A percentile compares a stretch with the other conserved stretches of the same genome.
Conservation (phyloP, 2,113 vertebrate species). For the Tachysurus vachellii region DNA sequence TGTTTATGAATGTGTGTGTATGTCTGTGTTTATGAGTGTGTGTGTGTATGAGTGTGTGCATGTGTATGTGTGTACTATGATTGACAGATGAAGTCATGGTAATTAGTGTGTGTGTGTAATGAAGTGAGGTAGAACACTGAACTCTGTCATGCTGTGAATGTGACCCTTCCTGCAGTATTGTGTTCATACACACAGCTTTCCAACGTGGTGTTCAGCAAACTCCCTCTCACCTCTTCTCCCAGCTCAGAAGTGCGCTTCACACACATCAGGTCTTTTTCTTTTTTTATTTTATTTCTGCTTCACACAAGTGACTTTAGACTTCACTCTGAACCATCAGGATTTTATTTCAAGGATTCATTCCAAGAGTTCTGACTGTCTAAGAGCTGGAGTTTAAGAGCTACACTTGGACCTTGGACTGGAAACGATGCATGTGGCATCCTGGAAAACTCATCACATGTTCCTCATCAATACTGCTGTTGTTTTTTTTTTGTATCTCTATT, state of each 20-base stretch:
- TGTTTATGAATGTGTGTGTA: too few species aligned
- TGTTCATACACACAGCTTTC: not conserved
- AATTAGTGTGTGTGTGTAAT: conserved; percentile 7
- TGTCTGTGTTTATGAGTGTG: not conserved
- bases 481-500: too few species aligned
- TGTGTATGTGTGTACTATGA: not conserved
- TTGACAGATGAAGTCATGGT: not conserved
- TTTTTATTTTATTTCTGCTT: not conserved
- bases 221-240: not conserved
- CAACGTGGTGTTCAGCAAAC: not conserved
- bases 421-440: not conserved
- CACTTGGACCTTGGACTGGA: not conserved
- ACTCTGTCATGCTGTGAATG: conserved; percentile 6
- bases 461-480: too few species aligned
- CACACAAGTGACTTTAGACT: not conserved
- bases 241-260: not conserved
- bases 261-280: not conserved
- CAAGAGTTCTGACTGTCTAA: not conserved
- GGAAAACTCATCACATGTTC: not conserved
- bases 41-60: too few species aligned
- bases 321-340: not conserved
- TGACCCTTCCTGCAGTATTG: not conserved
- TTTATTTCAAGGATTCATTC: not conserved
- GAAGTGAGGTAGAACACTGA: not conserved
- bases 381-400: not conserved